phyloP scores from a whole-genome alignment of 64 coral and sea anemone species.

The Porites australiensis region DNA sequence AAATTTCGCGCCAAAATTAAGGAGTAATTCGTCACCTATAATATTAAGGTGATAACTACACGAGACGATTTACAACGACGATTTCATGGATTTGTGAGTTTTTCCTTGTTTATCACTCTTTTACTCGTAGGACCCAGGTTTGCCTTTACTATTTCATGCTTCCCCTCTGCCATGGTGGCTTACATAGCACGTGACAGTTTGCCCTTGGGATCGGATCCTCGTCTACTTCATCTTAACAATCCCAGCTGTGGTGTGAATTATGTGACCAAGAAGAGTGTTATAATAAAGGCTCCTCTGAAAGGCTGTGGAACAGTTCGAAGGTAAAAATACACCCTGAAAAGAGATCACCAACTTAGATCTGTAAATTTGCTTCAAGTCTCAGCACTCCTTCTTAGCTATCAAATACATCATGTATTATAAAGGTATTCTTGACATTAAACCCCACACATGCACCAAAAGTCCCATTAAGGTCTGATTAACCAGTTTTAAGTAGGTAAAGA shows the following conservation, averaged over 20 bases:
- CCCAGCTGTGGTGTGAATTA: slow-evolving; percentile 45
- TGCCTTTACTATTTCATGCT: neutral
- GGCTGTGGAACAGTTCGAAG: slow-evolving; percentile 65
- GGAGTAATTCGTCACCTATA: no score
- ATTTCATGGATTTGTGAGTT: no score
- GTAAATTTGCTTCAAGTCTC: neutral
- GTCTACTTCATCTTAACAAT: slow-evolving; percentile 66
- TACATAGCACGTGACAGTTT: slow-evolving; percentile 1
- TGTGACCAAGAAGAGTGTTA: slow-evolving; percentile 10
- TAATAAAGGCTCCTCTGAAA: slow-evolving; percentile 61
- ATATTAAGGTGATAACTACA: no score
- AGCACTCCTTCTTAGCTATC: neutral
- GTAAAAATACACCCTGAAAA: neutral
- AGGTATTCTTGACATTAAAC: no score
- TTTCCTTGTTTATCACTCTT: neutral
- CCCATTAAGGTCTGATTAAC: no score
- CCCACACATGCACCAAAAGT: no score
- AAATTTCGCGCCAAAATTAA: no score
- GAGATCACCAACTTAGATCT: neutral
- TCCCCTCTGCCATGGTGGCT: slow-evolving; percentile 10
- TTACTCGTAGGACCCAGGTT: neutral
- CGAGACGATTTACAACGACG: no score
- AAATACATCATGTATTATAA: no score
- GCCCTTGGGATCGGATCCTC: neutral
- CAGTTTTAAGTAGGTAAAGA: no score